Conservation (phyloP, 2,113 vertebrate species). For the Tragelaphus imberbis region DNA sequence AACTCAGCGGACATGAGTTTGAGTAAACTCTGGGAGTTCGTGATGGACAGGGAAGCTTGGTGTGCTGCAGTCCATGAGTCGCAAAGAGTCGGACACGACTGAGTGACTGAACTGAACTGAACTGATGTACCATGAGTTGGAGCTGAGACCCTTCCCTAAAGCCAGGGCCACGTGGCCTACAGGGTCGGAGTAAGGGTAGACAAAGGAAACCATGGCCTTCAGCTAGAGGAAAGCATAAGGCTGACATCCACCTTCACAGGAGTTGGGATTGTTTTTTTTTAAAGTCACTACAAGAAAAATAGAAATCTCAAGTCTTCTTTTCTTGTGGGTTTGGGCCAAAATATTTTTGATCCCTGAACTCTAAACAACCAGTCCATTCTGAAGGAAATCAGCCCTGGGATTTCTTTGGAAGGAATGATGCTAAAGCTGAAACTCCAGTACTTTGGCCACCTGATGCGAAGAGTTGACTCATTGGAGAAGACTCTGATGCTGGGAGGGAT, state of each 20-base stretch:
- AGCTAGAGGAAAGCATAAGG: neutral
- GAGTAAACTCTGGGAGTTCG: neutral
- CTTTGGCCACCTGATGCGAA: no score
- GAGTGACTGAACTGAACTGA: neutral
- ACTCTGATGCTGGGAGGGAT: no score
- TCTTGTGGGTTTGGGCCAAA: neutral
- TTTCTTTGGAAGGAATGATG: no score
- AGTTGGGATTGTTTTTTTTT: neutral
- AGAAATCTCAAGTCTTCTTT: neutral
- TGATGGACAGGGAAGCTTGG: neutral
- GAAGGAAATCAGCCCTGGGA: no score
- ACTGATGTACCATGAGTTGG: neutral
- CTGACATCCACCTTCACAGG: neutral
- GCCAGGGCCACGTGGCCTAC: neutral
- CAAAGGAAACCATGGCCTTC: neutral
- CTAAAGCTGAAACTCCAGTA: no score
- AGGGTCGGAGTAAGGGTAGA: neutral
- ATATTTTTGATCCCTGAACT: neutral
- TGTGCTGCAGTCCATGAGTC: neutral
- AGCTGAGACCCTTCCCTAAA: neutral
- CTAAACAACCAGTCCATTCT: no score
- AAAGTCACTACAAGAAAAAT: neutral
- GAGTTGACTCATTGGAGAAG: no score
- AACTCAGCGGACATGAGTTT: neutral
- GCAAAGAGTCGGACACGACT: fast-evolving